These are phyloP conservation scores for Octodonta nipae DNA, from an alignment of 2,888 invertebrate genomes.

Conservation along the genomic window DNA sequence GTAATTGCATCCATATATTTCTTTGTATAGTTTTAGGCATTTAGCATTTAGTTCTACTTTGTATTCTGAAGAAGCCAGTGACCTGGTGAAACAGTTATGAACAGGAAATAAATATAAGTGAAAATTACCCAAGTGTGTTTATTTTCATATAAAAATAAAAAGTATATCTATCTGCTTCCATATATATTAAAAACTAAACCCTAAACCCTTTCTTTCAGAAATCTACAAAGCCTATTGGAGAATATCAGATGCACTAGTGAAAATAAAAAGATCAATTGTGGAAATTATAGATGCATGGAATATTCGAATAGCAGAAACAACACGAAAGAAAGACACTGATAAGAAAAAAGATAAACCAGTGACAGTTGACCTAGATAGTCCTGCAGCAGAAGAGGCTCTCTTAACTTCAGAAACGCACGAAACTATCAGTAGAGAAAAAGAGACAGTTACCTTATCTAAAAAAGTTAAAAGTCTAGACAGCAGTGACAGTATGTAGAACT, in stretches of 20 bases:
- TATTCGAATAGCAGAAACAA: constrained; percentile 36
- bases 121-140: background rate
- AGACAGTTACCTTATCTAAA: constrained; percentile 24
- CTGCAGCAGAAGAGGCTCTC: constrained; percentile 10
- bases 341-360: constrained; percentile 24
- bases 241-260: constrained; percentile 48
- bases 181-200: constrained; percentile 1
- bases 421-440: too few relatives aligned
- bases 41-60: too few relatives aligned
- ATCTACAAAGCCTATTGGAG: constrained; percentile 34
- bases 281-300: constrained; percentile 65
- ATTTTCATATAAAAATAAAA: background rate
- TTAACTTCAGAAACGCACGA: constrained; percentile 7
- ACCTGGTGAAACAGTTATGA: too few relatives aligned
- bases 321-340: constrained; percentile 28
- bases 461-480: constrained; percentile 36
- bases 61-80: too few relatives aligned
- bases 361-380: constrained; percentile 22
- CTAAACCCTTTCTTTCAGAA: constrained; percentile 19
- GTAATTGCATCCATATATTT: too few relatives aligned
- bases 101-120: too few relatives aligned
- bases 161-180: background rate
- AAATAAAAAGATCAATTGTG: constrained; percentile 51
- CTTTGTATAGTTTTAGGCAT: too few relatives aligned
- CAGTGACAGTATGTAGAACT: constrained; percentile 33